phyloP scores from a whole-genome alignment of 2,113 vertebrate species.

The Physeter macrocephalus region DNA sequence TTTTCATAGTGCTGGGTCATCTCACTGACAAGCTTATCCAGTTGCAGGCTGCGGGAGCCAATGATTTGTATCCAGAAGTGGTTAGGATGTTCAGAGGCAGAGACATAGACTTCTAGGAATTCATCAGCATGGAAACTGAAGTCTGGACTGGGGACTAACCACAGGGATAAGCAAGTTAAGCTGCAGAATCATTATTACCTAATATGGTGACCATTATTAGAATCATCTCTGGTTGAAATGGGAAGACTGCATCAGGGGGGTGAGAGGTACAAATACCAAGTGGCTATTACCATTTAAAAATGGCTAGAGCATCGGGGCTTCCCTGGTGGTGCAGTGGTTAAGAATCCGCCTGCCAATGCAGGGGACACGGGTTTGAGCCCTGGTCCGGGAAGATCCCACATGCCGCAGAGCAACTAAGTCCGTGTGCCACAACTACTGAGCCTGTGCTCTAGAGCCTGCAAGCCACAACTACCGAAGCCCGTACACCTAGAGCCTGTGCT shows the following conservation, averaged over 20 bases:
- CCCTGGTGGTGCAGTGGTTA: too few species aligned
- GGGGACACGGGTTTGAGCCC: too few species aligned
- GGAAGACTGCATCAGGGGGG: background rate
- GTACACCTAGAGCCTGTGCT: too few species aligned
- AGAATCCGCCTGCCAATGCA: too few species aligned
- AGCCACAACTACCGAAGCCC: too few species aligned
- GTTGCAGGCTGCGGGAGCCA: constrained; percentile 86
- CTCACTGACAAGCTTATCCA: constrained; percentile 89
- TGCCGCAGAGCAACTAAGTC: too few species aligned
- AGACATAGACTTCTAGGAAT: constrained; percentile 92
- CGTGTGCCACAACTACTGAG: too few species aligned
- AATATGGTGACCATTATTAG: background rate
- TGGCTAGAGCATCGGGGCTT: too few species aligned
- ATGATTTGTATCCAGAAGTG: constrained; percentile 96
- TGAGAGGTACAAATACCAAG: background rate
- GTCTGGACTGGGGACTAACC: constrained; percentile 90
- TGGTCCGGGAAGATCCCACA: too few species aligned
- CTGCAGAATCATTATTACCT: background rate
- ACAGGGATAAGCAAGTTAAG: background rate
- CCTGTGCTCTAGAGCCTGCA: too few species aligned
- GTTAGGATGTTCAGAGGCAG: constrained; percentile 86
- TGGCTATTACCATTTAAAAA: constrained; percentile 13
- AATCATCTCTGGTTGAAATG: background rate
- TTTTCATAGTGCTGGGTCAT: constrained; percentile 87
- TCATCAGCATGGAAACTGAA: constrained; percentile 90